Conservation (phyloP, 2,113 vertebrate species). For the Pterophyllum scalare region DNA sequence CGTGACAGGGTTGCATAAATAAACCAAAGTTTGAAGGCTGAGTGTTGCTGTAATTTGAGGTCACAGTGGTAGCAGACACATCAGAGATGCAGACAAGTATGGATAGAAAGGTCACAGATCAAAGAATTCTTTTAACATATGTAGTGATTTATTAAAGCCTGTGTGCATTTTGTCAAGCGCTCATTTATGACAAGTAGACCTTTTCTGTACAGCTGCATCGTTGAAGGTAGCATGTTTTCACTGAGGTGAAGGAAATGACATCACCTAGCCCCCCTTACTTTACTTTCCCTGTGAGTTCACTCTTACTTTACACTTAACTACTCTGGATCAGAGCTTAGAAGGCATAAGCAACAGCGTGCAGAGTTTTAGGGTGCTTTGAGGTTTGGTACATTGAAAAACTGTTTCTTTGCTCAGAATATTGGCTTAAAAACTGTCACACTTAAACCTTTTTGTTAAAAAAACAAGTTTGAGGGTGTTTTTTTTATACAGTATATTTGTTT, state of each 20-base stretch:
- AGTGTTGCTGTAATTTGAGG: slow-evolving; percentile 34
- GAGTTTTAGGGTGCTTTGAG: not conserved
- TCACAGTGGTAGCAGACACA: not conserved
- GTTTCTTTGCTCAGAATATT: not conserved
- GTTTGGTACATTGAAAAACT: not conserved
- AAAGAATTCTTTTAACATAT: not conserved
- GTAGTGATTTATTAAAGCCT: not conserved
- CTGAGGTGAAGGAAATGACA: slow-evolving; percentile 40
- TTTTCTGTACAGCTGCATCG: slow-evolving; percentile 14
- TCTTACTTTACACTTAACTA: slow-evolving; percentile 24
- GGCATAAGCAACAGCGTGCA: not conserved
- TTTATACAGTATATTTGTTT: not conserved
- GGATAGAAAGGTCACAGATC: slow-evolving; percentile 2
- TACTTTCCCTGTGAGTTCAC: slow-evolving; percentile 42
- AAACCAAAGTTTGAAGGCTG: slow-evolving; percentile 19
- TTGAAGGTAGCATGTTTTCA: slow-evolving; percentile 46
- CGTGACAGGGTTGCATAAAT: not conserved
- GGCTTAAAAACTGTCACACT: not conserved
- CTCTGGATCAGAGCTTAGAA: slow-evolving; percentile 2
- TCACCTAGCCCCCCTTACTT: slow-evolving; percentile 29
- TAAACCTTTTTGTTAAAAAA: not conserved
- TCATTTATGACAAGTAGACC: slow-evolving; percentile 27
- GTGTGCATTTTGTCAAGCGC: not conserved
- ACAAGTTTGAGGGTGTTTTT: not conserved
- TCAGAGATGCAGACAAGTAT: not conserved